Percentiles rank a stretch among this genome's conserved stretches.
Conservation (phyloP, 2,888 invertebrate genomes). For the Prosopocoilus inquinatus region DNA sequence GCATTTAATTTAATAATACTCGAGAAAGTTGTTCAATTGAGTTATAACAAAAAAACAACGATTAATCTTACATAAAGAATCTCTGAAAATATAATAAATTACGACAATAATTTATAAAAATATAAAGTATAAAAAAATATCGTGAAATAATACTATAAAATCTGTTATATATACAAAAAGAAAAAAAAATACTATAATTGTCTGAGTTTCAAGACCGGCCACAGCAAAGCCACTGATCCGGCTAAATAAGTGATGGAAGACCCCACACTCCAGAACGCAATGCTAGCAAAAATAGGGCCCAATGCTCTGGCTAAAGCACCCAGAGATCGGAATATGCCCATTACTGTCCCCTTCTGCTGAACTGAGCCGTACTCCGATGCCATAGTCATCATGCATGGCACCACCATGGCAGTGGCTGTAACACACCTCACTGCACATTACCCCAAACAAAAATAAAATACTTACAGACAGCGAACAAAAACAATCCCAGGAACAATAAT, state of each 20-base stretch:
- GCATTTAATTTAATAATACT: no score
- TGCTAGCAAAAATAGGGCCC: slow-evolving; percentile 86
- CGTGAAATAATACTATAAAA: no score
- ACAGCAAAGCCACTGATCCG: slow-evolving; percentile 72
- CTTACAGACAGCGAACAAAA: slow-evolving; percentile 89
- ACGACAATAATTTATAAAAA: no score
- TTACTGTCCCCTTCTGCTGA: slow-evolving; percentile 86
- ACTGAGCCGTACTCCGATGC: slow-evolving; percentile 80
- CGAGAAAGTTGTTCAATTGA: no score
- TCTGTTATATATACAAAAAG: not conserved
- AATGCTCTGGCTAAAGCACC: slow-evolving; percentile 91
- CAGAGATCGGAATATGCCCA: slow-evolving; percentile 91
- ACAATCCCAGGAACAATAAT: slow-evolving; percentile 77
- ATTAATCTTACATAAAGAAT: no score
- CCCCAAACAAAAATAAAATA: slow-evolving; percentile 32
- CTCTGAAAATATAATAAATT: no score
- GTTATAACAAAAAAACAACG: no score
- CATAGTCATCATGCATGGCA: slow-evolving; percentile 91
- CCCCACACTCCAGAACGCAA: slow-evolving; percentile 91
- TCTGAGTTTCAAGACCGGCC: slow-evolving; percentile 71
- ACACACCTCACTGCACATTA: slow-evolving; percentile 23
- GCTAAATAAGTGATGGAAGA: slow-evolving; percentile 77
- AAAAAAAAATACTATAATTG: not conserved
- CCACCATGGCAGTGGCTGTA: slow-evolving; percentile 85
- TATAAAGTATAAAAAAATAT: no score